Percentiles rank a stretch among this genome's conserved stretches.
Evolutionary conservation across 1,140 invertebrate genomes (phyloP).

Genomic region (Subanguina moxae): DNA sequence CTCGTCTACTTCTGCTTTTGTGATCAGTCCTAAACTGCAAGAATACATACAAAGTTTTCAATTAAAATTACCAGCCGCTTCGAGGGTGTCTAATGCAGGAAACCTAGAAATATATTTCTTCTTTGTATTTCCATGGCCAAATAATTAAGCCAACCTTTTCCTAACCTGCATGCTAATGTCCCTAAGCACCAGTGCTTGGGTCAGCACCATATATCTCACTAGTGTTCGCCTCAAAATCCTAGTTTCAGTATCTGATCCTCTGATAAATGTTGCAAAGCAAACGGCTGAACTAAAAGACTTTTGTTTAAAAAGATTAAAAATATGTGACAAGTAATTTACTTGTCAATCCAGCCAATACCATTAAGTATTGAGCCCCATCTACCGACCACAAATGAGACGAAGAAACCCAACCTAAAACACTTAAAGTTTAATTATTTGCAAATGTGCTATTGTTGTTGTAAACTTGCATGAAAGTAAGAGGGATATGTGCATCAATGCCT

Average conservation of each 20-base stretch:
- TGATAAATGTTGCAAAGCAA: conserved; percentile 48
- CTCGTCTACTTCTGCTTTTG: conserved; percentile 33
- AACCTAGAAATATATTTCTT: conserved; percentile 12
- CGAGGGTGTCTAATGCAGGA: conserved; percentile 54
- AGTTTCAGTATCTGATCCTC: conserved; percentile 71
- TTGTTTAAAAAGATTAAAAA: too few relatives aligned
- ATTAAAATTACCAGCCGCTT: conserved; percentile 40
- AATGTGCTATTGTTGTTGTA: not conserved
- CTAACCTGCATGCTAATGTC: conserved; percentile 56
- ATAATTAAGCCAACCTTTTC: conserved; percentile 21
- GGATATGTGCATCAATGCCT: conserved; percentile 38
- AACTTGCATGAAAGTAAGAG: conserved; percentile 40
- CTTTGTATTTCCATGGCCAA: too few relatives aligned
- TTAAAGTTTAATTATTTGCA: not conserved
- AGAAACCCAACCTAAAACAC: conserved; percentile 39
- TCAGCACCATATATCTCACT: conserved; percentile 48
- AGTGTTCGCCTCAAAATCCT: conserved; percentile 65
- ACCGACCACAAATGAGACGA: conserved; percentile 41
- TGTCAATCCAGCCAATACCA: conserved; percentile 57
- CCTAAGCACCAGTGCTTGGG: conserved; percentile 42
- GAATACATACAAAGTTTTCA: not conserved
- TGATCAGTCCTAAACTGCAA: conserved; percentile 44
- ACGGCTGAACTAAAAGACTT: conserved; percentile 37
- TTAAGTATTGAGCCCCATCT: conserved; percentile 49
- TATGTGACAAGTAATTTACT: too few relatives aligned